Evolutionary conservation across 2,888 invertebrate genomes (phyloP).

Genomic region (Lithodes maja): DNA sequence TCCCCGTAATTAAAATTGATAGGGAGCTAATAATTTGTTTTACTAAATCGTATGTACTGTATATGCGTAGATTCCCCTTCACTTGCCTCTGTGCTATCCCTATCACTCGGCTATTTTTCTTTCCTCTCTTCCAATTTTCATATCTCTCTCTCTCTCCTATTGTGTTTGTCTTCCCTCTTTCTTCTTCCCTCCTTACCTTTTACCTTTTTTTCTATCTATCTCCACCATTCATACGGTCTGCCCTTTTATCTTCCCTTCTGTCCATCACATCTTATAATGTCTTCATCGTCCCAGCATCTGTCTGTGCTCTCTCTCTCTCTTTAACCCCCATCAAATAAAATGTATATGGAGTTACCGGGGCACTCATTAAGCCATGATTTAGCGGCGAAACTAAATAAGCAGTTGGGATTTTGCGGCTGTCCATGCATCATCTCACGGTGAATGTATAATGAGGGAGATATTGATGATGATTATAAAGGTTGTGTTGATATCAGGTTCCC

Average conservation of each 20-base stretch:
- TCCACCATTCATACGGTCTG: background rate
- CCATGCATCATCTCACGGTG: too few relatives aligned
- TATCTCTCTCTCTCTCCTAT: background rate
- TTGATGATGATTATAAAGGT: too few relatives aligned
- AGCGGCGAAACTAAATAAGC: too few relatives aligned
- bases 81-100: background rate
- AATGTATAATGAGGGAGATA: too few relatives aligned
- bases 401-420: too few relatives aligned
- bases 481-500: too few relatives aligned
- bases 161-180: background rate
- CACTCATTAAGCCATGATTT: too few relatives aligned
- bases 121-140: background rate
- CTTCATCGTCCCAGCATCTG: background rate
- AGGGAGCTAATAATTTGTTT: too few relatives aligned
- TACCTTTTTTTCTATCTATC: background rate
- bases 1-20: too few relatives aligned
- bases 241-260: background rate
- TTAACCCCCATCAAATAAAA: background rate
- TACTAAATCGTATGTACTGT: too few relatives aligned
- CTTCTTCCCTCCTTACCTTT: background rate
- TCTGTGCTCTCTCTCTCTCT: background rate
- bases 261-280: background rate
- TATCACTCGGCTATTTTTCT: background rate
- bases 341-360: too few relatives aligned
- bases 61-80: too few relatives aligned